A percentile compares a stretch with the other conserved stretches of the same genome.
These are phyloP conservation scores for Tetrao urogallus DNA, from an alignment of 2,113 vertebrate species.

Conservation along the genomic window DNA sequence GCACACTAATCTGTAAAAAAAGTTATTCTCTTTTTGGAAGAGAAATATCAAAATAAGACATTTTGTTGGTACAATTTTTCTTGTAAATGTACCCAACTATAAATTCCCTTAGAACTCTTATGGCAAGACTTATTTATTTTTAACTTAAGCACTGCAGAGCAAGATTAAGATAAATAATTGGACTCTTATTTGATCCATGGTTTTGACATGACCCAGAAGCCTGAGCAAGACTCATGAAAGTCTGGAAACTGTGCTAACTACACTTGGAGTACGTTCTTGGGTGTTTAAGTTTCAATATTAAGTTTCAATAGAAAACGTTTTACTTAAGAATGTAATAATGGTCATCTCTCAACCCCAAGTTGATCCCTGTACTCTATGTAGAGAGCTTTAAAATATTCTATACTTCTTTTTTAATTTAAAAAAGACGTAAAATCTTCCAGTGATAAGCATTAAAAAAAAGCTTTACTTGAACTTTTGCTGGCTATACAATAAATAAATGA, in stretches of 20 bases:
- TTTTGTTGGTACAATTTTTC: background rate
- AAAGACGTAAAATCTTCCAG: background rate
- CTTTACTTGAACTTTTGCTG: background rate
- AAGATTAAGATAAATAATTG: background rate
- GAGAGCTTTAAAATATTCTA: background rate
- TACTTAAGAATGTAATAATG: too few relatives aligned
- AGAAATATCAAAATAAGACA: background rate
- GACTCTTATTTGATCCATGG: background rate
- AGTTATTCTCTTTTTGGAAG: background rate
- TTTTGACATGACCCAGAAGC: background rate
- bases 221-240: background rate
- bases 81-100: background rate
- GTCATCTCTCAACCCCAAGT: background rate
- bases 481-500: background rate
- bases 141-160: background rate
- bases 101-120: background rate
- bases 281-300: background rate
- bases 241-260: background rate
- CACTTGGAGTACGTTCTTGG: background rate
- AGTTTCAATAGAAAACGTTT: too few relatives aligned
- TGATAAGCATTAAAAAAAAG: background rate
- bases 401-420: background rate
- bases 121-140: background rate
- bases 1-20: background rate
- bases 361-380: background rate